A percentile compares a stretch with the other conserved stretches of the same genome.
phyloP scores from a whole-genome alignment of 2,113 vertebrate species.

The Ploceus nigricollis region DNA sequence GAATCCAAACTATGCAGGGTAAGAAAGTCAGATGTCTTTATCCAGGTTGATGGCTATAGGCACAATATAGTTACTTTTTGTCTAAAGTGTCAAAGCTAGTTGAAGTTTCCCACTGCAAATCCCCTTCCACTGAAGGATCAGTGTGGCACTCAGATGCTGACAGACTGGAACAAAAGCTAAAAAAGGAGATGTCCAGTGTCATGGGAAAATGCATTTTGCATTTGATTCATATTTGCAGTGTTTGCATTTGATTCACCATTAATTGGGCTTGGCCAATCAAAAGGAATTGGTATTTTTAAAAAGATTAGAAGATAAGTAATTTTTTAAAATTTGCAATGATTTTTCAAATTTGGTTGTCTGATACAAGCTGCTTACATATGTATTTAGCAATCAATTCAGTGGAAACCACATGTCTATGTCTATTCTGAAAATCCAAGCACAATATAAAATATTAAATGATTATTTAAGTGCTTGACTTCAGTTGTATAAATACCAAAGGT shows the following conservation, averaged over 20 bases:
- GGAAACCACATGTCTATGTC: not conserved
- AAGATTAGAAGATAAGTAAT: not conserved
- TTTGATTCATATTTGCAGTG: not conserved
- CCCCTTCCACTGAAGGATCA: not conserved
- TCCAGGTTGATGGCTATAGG: rapidly evolving
- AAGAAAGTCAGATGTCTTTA: not conserved
- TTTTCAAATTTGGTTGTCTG: not conserved
- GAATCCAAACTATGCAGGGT: not conserved
- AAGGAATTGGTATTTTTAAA: not conserved
- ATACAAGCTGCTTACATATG: not conserved
- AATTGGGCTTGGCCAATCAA: not conserved
- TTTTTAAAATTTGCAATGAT: not conserved
- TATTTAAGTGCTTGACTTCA: not conserved
- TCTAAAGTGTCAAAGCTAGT: not conserved
- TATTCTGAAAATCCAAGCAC: not conserved
- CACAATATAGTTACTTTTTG: not conserved
- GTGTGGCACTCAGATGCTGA: not conserved
- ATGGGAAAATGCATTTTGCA: not conserved
- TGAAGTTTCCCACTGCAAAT: not conserved
- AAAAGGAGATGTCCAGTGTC: not conserved
- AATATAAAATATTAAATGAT: not conserved
- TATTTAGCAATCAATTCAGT: not conserved
- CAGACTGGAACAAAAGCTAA: not conserved
- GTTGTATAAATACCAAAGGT: not conserved
- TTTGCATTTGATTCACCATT: not conserved